Percentiles rank a stretch among this genome's conserved stretches.
These are phyloP conservation scores for Leucophenga maculata DNA, from an alignment of 2,888 invertebrate species.

Conservation along the genomic window DNA sequence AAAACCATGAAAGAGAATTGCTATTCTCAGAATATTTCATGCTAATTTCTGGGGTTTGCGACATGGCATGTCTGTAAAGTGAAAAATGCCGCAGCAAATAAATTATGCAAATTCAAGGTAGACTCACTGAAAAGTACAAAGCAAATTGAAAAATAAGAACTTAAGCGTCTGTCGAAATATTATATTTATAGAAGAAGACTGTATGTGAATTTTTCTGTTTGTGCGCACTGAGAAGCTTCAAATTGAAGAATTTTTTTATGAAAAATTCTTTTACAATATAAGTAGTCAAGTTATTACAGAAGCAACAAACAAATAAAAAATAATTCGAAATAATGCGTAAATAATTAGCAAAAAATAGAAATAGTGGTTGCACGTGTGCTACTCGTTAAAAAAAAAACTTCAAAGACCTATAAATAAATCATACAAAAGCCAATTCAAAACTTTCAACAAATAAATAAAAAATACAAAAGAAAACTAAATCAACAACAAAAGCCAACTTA, in stretches of 20 bases:
- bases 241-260: no score
- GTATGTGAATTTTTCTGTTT: no score
- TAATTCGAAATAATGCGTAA: not conserved
- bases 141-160: not conserved
- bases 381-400: not conserved
- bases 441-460: not conserved
- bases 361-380: no score
- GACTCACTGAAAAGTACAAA: not conserved
- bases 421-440: not conserved
- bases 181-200: no score
- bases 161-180: no score
- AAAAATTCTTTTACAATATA: no score
- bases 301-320: not conserved
- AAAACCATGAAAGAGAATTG: not conserved
- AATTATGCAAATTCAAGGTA: conserved; percentile 17
- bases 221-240: no score
- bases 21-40: not conserved
- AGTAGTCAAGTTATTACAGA: no score
- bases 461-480: no score
- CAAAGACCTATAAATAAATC: not conserved
- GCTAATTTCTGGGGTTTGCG: not conserved
- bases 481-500: not conserved
- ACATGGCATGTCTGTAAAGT: not conserved
- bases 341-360: not conserved
- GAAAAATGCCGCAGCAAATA: conserved; percentile 12